Evolutionary conservation across 2,113 vertebrate genomes (phyloP).

Genomic region (Noctilio leporinus): DNA sequence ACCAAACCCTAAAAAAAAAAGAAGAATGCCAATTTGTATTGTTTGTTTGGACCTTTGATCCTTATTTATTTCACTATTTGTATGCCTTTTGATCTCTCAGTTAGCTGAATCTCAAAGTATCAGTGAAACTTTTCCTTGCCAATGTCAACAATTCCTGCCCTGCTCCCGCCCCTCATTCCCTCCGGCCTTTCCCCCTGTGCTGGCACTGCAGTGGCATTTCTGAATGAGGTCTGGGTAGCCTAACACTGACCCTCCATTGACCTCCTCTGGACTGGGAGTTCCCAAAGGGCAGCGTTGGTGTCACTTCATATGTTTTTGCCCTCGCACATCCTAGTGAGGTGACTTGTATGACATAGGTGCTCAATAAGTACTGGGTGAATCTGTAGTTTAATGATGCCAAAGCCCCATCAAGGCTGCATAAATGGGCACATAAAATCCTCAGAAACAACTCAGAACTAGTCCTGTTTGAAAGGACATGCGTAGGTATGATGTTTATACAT

Average conservation of each 20-base stretch:
- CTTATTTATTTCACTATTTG: not conserved
- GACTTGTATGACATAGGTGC: not conserved
- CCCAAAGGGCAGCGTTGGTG: too few species aligned
- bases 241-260: too few species aligned
- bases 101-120: not conserved
- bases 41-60: not conserved
- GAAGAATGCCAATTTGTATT: not conserved
- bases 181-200: not conserved
- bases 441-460: not conserved
- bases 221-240: not conserved
- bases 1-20: too few species aligned
- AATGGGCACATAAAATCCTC: not conserved
- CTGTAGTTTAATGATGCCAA: not conserved
- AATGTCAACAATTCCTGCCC: not conserved
- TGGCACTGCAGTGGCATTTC: not conserved
- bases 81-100: not conserved
- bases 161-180: not conserved
- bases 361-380: not conserved
- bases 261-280: not conserved
- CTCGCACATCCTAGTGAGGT: not conserved
- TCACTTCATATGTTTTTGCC: not conserved
- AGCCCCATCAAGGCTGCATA: not conserved
- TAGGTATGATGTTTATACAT: not conserved
- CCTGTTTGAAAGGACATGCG: not conserved
- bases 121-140: not conserved